Percentiles rank a stretch among this genome's conserved stretches.
Evolutionary conservation across 2,888 invertebrate species (phyloP).

Genomic region (Lissonota sp.): DNA sequence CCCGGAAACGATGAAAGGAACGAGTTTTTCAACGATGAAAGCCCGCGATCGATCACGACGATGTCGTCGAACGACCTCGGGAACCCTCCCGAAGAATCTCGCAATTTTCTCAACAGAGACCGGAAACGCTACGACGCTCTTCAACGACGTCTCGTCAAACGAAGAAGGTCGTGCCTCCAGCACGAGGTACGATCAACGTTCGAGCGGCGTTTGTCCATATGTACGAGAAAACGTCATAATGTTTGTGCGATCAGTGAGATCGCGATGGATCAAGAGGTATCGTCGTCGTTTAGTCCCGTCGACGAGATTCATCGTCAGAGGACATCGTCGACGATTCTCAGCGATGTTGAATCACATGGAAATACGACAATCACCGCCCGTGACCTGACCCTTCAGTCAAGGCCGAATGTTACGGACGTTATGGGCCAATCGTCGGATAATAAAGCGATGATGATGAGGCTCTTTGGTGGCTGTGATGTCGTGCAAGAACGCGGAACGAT

Average conservation of each 20-base stretch:
- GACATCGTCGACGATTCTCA: slow-evolving; percentile 33
- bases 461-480: slow-evolving; percentile 53
- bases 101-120: slow-evolving; percentile 8
- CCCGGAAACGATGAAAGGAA: slow-evolving; percentile 58
- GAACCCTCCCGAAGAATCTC: not conserved
- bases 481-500: slow-evolving; percentile 15
- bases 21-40: slow-evolving; percentile 53
- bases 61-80: slow-evolving; percentile 49
- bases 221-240: not conserved
- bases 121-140: slow-evolving; percentile 42
- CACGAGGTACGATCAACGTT: slow-evolving; percentile 4
- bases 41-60: slow-evolving; percentile 30
- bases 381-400: slow-evolving; percentile 30
- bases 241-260: slow-evolving; percentile 30
- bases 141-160: slow-evolving; percentile 23
- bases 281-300: slow-evolving; percentile 30
- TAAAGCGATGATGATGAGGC: slow-evolving; percentile 38
- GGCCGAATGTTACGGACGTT: not conserved
- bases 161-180: slow-evolving; percentile 19
- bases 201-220: not conserved
- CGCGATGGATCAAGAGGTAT: slow-evolving; percentile 17
- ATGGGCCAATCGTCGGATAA: not conserved
- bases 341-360: not conserved
- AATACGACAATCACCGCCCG: slow-evolving; percentile 39
- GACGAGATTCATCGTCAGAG: slow-evolving; percentile 29